Evolutionary conservation across 2,113 vertebrate genomes (phyloP), one percentile per base, ranked within the genome.

Genomic region (Lophochroa leadbeateri): DNA sequence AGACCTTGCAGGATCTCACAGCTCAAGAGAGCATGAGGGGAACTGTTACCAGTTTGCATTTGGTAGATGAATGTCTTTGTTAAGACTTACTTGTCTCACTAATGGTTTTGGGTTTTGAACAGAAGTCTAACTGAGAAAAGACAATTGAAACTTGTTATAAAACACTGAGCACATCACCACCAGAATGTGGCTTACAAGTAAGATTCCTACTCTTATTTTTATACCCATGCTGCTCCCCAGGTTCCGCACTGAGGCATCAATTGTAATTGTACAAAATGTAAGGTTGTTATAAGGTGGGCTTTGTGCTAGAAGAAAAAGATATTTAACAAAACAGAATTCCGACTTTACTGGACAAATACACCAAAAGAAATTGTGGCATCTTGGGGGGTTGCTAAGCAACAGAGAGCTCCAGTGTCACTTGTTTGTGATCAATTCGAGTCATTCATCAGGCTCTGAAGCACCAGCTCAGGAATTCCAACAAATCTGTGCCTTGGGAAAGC

Each of bases 381-480:
- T 97, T 92, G 88, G 84, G 25, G 69, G 77, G 98, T 98, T 98
- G 98, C 98, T 98, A 98, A 90, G 98, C 98, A 98, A 98, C 98
- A 88, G 31, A 72, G 86, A 88, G 95, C 95, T 92, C 97, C 82
- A 86, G 95, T 96, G 97, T 91, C 93, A 96, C 97, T 97, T 84
- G 93, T 94, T 94, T 94, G 95, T 94, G 98, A 98, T 98, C 98
- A 97, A 96, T 97, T 97, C 95, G 79, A 95, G 95, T 97, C 97
- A 98, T 98, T 97, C 97, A 98, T 88, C 86, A 90, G 96, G 94
- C 94, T 83, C 93, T 96, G 92, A 93, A 97, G 82, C 93, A 95
- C 92, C 92, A 96, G 98, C 88, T 82, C 79, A 95, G 97, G 93
- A 97, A 98, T 97, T 96, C 97, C 96, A 94, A 88, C 96, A 96